phyloP scores from a whole-genome alignment of 2,113 vertebrate genomes.

The Misgurnus anguillicaudatus region DNA sequence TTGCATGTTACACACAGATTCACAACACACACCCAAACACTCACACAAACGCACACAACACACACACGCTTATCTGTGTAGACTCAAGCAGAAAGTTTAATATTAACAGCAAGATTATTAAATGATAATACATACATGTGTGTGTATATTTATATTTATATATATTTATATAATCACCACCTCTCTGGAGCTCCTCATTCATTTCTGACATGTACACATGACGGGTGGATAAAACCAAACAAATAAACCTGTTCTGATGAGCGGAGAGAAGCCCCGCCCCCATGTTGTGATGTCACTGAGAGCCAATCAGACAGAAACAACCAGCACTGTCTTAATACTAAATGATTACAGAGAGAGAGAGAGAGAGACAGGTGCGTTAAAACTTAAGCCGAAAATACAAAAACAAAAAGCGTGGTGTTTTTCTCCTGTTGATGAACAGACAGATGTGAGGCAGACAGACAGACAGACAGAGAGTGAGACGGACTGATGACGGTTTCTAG shows the following conservation, averaged over 20 bases:
- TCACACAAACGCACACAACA: neutral
- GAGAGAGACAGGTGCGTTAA: conserved; percentile 62
- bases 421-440: conserved; percentile 68
- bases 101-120: conserved; percentile 19
- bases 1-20: neutral
- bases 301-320: conserved; percentile 11
- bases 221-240: neutral
- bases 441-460: conserved; percentile 40
- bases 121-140: conserved; percentile 26
- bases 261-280: neutral
- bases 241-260: neutral
- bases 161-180: neutral
- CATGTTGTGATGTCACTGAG: neutral
- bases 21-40: neutral
- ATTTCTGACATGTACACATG: neutral
- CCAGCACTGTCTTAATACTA: conserved; percentile 17
- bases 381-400: conserved; percentile 34
- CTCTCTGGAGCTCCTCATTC: neutral
- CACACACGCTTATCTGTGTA: neutral
- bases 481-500: conserved; percentile 70
- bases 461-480: conserved; percentile 40
- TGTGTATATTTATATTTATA: conserved; percentile 14
- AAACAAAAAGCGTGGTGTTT: conserved; percentile 67
- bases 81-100: conserved; percentile 3
- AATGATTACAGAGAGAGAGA: neutral